Evolutionary conservation across 2,797 vertebrate species (phyloP).

Genomic region (Meda fulgida): DNA sequence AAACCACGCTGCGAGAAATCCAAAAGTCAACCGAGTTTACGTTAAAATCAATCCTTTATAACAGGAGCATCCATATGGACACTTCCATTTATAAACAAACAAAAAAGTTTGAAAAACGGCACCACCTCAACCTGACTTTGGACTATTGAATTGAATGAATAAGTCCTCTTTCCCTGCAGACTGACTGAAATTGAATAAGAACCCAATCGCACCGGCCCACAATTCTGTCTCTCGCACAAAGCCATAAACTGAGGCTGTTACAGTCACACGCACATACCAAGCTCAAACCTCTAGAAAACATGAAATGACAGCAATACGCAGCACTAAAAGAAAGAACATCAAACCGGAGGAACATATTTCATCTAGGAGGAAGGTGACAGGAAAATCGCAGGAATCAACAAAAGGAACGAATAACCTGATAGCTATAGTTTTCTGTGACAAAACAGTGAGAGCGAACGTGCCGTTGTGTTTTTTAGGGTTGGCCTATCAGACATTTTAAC

Average conservation of each 20-base stretch:
- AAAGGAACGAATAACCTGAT: conserved; percentile 7
- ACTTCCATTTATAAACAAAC: not conserved
- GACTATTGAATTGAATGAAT: not conserved
- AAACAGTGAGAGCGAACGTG: conserved; percentile 1
- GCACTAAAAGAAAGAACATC: conserved; percentile 6
- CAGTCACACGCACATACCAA: not conserved
- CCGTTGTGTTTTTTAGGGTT: not conserved
- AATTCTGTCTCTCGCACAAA: not conserved
- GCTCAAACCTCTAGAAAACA: conserved; percentile 17
- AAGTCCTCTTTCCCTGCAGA: not conserved
- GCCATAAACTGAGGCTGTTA: not conserved
- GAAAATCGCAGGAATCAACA: not conserved
- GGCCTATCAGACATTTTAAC: not conserved
- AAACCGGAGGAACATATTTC: not conserved
- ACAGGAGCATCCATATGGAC: too few species aligned
- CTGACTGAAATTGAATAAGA: not conserved
- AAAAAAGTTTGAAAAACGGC: not conserved
- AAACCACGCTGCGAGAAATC: not conserved
- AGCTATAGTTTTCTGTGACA: not conserved
- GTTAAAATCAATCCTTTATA: conserved; percentile 67
- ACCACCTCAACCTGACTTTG: not conserved
- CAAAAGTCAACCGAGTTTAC: not conserved
- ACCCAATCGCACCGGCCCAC: not conserved
- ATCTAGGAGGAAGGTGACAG: not conserved
- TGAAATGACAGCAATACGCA: not conserved